phyloP scores from a whole-genome alignment of 2,797 vertebrate species.

The Sylvia borin region DNA sequence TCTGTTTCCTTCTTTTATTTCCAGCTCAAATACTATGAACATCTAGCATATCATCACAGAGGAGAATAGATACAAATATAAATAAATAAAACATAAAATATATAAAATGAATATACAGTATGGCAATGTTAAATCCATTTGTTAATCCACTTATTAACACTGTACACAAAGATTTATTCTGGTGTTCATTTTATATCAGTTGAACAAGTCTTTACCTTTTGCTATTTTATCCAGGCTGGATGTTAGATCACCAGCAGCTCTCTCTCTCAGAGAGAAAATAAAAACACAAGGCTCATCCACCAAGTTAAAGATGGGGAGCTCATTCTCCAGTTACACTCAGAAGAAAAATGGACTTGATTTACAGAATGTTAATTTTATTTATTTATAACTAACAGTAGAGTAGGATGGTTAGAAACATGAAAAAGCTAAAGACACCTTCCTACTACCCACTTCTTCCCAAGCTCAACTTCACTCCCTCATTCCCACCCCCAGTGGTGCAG shows the following conservation, averaged over 20 bases:
- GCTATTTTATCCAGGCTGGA: neutral
- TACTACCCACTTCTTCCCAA: neutral
- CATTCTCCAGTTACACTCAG: neutral
- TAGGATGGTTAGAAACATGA: neutral
- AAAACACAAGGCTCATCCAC: neutral
- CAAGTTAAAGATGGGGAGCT: fast-evolving
- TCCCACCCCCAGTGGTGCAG: neutral
- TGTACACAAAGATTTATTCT: neutral
- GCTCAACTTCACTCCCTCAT: neutral
- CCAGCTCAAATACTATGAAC: neutral
- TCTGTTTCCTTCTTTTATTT: neutral
- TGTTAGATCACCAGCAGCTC: neutral
- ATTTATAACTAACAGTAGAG: neutral
- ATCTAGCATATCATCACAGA: neutral
- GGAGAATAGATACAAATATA: neutral
- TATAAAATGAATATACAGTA: neutral
- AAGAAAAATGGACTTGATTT: neutral
- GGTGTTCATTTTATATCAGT: neutral
- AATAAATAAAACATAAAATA: neutral
- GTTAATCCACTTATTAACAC: neutral
- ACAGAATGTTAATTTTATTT: neutral
- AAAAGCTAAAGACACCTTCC: neutral
- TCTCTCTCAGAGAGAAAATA: neutral
- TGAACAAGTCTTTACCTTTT: neutral
- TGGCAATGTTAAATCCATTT: neutral